phyloP scores from a whole-genome alignment of 2,797 vertebrate genomes.

The Valencia hispanica region DNA sequence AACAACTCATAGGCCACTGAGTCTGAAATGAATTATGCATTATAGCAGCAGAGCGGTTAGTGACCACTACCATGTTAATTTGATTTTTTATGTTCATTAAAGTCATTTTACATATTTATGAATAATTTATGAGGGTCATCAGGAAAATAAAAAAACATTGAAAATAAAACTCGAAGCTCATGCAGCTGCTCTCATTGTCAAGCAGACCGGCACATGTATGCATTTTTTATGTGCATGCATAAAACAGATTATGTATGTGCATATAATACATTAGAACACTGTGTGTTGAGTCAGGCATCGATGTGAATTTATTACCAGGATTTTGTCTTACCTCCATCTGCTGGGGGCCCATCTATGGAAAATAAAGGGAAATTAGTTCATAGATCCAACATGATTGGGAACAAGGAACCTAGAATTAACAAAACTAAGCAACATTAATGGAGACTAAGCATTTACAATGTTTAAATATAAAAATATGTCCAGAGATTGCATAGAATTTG shows the following conservation, averaged over 20 bases:
- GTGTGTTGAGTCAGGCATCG: not conserved
- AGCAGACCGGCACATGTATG: conserved; percentile 58
- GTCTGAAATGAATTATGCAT: conserved; percentile 12
- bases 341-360: conserved; percentile 51
- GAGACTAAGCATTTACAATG: too few species aligned
- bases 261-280: conserved; percentile 31
- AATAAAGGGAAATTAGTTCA: conserved; percentile 47
- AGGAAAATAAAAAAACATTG: conserved; percentile 7
- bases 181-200: conserved; percentile 43
- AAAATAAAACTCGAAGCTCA: conserved; percentile 20
- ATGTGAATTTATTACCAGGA: conserved; percentile 11
- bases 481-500: not conserved
- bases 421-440: too few species aligned
- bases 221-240: conserved; percentile 66
- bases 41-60: conserved; percentile 13
- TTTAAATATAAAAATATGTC: conserved; percentile 9
- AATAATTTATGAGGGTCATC: conserved; percentile 3
- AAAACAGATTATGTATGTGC: conserved; percentile 22
- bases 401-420: too few species aligned
- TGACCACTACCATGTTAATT: not conserved
- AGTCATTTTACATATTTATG: conserved; percentile 1
- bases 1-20: conserved; percentile 10
- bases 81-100: conserved; percentile 4
- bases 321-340: conserved; percentile 72
- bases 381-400: not conserved